Percentiles rank a stretch among this genome's conserved stretches.
Conservation (phyloP, 2,113 vertebrate species). For the Forbesichthys papilliferus region DNA sequence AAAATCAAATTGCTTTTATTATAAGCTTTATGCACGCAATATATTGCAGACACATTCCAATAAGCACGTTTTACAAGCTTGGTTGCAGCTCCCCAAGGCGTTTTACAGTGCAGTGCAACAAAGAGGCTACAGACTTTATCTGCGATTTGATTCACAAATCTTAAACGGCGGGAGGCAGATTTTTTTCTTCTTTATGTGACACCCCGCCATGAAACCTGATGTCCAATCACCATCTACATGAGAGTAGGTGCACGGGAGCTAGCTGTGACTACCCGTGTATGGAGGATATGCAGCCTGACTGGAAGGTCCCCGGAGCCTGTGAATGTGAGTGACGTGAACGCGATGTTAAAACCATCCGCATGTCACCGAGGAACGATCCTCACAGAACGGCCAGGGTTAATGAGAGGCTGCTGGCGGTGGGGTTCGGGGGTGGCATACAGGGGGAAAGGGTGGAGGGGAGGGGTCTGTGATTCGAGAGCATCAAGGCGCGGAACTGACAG, state of each 20-base stretch:
- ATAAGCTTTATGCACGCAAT: conserved; percentile 5
- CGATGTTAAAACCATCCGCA: conserved; percentile 64
- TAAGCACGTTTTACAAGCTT: conserved; percentile 10
- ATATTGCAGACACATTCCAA: conserved; percentile 2
- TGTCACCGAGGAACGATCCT: conserved; percentile 60
- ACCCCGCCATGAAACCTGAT: conserved; percentile 23
- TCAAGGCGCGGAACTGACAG: conserved; percentile 77
- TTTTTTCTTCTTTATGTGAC: conserved; percentile 21
- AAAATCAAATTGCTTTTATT: conserved; percentile 17
- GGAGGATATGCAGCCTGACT: conserved; percentile 57
- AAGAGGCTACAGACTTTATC: neutral
- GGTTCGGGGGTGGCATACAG: conserved; percentile 53
- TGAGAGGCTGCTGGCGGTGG: conserved; percentile 41
- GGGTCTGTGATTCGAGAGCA: conserved; percentile 75
- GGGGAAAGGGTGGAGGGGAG: conserved; percentile 36
- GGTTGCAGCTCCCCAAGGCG: conserved; percentile 1
- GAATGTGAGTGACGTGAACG: conserved; percentile 49
- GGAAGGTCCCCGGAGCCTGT: conserved; percentile 33
- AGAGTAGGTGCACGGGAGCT: conserved; percentile 34
- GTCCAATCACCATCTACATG: conserved; percentile 34
- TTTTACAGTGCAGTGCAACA: neutral
- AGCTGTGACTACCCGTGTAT: conserved; percentile 47
- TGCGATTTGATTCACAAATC: neutral
- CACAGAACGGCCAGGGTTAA: conserved; percentile 61
- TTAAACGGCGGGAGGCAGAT: neutral